Conservation (phyloP, 2,888 invertebrate species). For the Teleiodes luculella region DNA sequence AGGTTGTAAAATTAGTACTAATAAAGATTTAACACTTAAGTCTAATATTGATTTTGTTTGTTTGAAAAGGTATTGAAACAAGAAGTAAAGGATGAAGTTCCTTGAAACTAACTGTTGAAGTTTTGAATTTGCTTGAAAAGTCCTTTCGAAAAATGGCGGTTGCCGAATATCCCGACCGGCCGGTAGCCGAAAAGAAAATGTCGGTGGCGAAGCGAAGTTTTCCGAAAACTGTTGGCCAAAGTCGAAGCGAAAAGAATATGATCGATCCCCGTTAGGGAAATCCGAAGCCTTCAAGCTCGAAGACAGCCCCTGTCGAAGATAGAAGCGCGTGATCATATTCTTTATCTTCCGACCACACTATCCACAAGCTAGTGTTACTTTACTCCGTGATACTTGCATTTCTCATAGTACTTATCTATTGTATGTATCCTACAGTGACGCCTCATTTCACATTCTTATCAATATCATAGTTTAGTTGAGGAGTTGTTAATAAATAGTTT, state of each 20-base stretch:
- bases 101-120: conserved; percentile 78
- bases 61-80: conserved; percentile 91
- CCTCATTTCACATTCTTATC: conserved; percentile 40
- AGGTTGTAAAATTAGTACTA: conserved; percentile 72
- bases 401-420: conserved; percentile 48
- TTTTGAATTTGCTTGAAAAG: conserved; percentile 75
- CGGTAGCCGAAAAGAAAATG: conserved; percentile 49
- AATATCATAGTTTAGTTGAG: conserved; percentile 64
- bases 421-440: conserved; percentile 52
- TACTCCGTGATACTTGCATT: conserved; percentile 51
- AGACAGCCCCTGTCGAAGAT: conserved; percentile 46
- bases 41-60: conserved; percentile 87
- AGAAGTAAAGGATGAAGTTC: conserved; percentile 89
- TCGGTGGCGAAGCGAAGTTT: conserved; percentile 53
- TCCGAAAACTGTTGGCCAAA: conserved; percentile 42
- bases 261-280: conserved; percentile 50
- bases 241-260: conserved; percentile 74
- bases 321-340: conserved; percentile 69
- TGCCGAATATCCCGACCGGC: conserved; percentile 58
- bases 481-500: conserved; percentile 72
- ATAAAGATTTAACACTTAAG: conserved; percentile 75
- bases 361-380: background rate
- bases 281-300: conserved; percentile 55
- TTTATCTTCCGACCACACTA: conserved; percentile 40
- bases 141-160: conserved; percentile 63